Conservation (phyloP, 2,113 vertebrate species). For the Aegithalos caudatus region DNA sequence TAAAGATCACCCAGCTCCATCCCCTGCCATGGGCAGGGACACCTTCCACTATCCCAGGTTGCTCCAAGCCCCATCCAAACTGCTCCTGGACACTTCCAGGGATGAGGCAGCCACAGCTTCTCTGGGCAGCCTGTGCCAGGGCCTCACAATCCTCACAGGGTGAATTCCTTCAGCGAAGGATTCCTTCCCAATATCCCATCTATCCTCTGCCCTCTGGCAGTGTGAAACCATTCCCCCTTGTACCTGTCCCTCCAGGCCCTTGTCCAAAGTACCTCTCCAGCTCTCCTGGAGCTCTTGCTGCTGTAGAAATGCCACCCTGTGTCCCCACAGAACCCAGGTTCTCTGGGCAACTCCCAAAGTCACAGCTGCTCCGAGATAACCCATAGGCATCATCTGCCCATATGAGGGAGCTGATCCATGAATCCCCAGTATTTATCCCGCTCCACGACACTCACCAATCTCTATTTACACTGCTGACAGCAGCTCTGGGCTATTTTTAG, state of each 20-base stretch:
- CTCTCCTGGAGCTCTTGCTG: background rate
- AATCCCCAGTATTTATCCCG: background rate
- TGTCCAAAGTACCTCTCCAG: background rate
- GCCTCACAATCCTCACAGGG: background rate
- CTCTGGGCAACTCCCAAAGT: background rate
- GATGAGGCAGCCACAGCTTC: background rate
- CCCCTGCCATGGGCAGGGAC: background rate
- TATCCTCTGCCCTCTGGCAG: background rate
- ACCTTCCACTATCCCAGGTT: background rate
- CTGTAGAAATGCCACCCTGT: background rate
- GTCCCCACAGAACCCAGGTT: background rate
- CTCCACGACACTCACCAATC: background rate
- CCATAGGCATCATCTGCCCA: background rate
- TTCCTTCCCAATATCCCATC: background rate
- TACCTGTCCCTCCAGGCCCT: background rate
- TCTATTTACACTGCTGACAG: conserved; percentile 26
- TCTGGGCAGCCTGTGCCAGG: background rate
- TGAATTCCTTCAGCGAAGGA: background rate
- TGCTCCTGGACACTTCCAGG: background rate
- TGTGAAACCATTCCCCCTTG: background rate
- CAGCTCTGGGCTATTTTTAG: conserved; percentile 53
- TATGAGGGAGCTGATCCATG: conserved; percentile 9
- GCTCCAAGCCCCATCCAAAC: rapidly evolving
- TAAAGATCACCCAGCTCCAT: background rate
- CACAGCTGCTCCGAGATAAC: background rate